These are phyloP conservation scores for Scophthalmus maximus DNA, from an alignment of 2,113 vertebrate genomes.

Conservation along the genomic window DNA sequence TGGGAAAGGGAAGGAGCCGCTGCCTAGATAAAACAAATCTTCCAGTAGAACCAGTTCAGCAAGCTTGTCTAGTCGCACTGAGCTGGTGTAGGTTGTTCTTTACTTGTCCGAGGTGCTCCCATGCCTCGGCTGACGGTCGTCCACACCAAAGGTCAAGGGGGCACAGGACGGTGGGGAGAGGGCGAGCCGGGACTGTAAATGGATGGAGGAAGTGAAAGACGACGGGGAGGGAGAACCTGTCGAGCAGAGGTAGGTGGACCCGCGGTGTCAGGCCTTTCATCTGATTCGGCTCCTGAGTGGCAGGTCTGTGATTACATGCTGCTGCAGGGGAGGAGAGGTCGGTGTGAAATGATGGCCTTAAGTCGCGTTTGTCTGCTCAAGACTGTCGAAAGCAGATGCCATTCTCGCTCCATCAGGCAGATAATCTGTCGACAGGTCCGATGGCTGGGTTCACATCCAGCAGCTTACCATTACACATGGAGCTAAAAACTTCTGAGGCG, in stretches of 20 bases:
- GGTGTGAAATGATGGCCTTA: constrained; percentile 10
- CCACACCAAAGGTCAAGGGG: constrained; percentile 9
- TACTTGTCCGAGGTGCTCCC: neutral
- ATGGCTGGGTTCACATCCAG: neutral
- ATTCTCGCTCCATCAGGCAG: constrained; percentile 1
- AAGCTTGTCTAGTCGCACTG: constrained; percentile 18
- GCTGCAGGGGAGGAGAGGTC: neutral
- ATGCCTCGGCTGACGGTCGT: constrained; percentile 49
- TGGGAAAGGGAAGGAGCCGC: constrained; percentile 19
- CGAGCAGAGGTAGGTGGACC: constrained; percentile 46
- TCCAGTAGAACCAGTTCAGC: constrained; percentile 64
- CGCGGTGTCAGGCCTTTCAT: constrained; percentile 5
- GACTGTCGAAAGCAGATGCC: constrained; percentile 1
- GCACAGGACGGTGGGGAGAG: neutral
- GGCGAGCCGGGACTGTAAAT: constrained; percentile 31
- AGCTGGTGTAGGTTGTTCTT: neutral
- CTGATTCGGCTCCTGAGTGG: constrained; percentile 11
- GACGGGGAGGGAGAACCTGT: neutral
- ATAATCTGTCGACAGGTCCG: constrained; percentile 14
- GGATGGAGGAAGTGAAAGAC: constrained; percentile 38
- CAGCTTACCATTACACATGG: neutral
- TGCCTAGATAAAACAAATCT: constrained; percentile 28
- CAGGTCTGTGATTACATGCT: constrained; percentile 9
- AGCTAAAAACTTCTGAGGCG: neutral
- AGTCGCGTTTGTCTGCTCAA: neutral